phyloP scores from a whole-genome alignment of 1,140 invertebrate species.

The Sycobia sp. region DNA sequence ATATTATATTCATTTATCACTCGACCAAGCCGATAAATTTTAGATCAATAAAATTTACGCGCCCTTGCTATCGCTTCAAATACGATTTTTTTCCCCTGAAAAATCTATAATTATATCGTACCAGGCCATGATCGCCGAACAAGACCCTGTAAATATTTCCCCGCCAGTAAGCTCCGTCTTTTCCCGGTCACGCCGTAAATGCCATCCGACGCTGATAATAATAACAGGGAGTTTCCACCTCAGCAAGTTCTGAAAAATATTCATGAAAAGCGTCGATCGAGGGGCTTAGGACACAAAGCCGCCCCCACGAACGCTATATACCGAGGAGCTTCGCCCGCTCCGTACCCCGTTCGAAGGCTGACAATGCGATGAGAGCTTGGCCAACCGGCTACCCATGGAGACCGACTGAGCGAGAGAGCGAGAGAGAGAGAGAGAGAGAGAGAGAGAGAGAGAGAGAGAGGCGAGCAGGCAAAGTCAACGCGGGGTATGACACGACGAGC shows the following conservation, averaged over 20 bases:
- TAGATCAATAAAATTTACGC: too few relatives aligned
- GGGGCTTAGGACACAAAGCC: constrained; percentile 26
- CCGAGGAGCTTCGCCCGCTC: too few relatives aligned
- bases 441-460: background rate
- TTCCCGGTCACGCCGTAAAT: too few relatives aligned
- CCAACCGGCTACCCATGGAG: background rate
- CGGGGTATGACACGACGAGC: background rate
- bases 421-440: too few relatives aligned
- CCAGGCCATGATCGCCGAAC: too few relatives aligned
- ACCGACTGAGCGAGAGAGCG: background rate
- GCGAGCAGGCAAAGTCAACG: background rate
- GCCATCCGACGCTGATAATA: constrained; percentile 9
- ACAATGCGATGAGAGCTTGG: background rate
- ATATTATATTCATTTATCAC: too few relatives aligned
- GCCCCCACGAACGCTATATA: too few relatives aligned
- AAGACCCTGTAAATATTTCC: background rate
- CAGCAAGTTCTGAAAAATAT: constrained; percentile 20
- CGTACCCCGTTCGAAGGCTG: too few relatives aligned
- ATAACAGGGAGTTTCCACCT: background rate
- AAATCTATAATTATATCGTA: too few relatives aligned
- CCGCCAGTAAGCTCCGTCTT: background rate
- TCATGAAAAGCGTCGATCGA: constrained; percentile 15
- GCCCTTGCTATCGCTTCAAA: too few relatives aligned
- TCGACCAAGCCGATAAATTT: too few relatives aligned
- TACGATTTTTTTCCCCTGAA: too few relatives aligned